Conservation (phyloP, 2,888 invertebrate genomes). For the Zygaena filipendulae region DNA sequence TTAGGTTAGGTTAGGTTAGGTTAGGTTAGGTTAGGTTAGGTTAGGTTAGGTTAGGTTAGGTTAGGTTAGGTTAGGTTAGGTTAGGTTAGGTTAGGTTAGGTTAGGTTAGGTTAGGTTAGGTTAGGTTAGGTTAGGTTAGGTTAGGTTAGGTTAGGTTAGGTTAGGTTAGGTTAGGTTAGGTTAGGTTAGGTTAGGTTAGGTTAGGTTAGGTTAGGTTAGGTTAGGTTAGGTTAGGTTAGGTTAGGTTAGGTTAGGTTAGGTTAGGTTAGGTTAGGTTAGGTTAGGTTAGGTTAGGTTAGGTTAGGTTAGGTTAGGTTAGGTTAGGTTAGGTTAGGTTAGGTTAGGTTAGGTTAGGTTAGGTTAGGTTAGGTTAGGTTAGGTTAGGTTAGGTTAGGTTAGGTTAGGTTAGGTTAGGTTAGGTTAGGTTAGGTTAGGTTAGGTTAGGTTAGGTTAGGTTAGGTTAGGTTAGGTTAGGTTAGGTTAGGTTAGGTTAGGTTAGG, state of each 20-base stretch:
- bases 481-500: no score
- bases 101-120: slow-evolving; percentile 12
- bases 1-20: no score
- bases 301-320: slow-evolving; percentile 17
- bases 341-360: slow-evolving; percentile 18
- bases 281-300: slow-evolving; percentile 18
- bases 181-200: slow-evolving; percentile 18
- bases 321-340: slow-evolving; percentile 17
- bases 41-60: slow-evolving; percentile 15
- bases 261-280: slow-evolving; percentile 21
- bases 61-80: slow-evolving; percentile 13
- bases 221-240: slow-evolving; percentile 20
- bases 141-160: slow-evolving; percentile 20
- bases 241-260: slow-evolving; percentile 21
- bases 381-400: no score
- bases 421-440: no score
- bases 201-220: slow-evolving; percentile 18
- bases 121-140: slow-evolving; percentile 13
- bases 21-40: no score
- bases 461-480: no score
- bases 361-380: slow-evolving; percentile 13
- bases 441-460: no score
- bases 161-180: slow-evolving; percentile 15
- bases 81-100: slow-evolving; percentile 12
- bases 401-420: no score